Conservation (phyloP, 2,797 vertebrate genomes). For the Spheniscus humboldti region DNA sequence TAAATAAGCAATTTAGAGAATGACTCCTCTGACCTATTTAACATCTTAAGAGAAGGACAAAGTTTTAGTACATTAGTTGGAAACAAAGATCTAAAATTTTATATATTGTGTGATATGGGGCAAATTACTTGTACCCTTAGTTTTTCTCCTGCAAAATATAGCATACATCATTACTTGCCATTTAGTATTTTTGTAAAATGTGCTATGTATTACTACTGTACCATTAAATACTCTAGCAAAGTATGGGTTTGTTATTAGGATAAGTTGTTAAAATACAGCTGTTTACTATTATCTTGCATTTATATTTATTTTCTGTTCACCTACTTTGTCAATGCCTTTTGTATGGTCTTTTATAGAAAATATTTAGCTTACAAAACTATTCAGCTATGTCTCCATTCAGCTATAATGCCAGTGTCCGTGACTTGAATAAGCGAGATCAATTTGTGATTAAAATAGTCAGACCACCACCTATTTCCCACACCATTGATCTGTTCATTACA, state of each 20-base stretch:
- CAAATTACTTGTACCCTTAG: neutral
- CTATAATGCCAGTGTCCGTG: neutral
- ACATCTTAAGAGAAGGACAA: neutral
- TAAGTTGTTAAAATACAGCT: neutral
- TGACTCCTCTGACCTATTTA: neutral
- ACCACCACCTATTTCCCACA: neutral
- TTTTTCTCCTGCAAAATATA: neutral
- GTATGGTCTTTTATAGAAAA: neutral
- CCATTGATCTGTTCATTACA: neutral
- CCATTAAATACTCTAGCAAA: neutral
- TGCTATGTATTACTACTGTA: neutral
- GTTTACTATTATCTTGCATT: neutral
- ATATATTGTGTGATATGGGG: neutral
- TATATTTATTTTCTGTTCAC: neutral
- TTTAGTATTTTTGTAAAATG: neutral
- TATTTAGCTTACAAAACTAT: neutral
- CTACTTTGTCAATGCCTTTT: neutral
- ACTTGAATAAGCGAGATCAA: neutral
- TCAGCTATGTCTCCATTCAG: neutral
- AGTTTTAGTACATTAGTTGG: neutral
- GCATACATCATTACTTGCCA: neutral
- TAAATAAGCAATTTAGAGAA: neutral
- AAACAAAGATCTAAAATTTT: neutral
- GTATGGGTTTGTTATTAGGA: neutral
- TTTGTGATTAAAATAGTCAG: neutral